phyloP scores from a whole-genome alignment of 2,888 invertebrate genomes.

The Conomelus anceps region DNA sequence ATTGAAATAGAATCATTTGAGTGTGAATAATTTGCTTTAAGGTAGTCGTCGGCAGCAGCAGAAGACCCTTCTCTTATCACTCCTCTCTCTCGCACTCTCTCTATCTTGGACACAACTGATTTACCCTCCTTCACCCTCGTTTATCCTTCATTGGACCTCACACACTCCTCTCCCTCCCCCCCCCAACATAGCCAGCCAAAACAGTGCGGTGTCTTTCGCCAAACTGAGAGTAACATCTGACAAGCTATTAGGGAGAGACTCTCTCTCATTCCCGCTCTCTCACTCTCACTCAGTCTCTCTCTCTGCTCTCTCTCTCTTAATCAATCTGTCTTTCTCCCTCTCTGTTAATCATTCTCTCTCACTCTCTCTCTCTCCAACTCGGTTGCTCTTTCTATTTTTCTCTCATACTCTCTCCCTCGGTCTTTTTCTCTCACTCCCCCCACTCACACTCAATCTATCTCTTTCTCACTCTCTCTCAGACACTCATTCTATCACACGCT shows the following conservation, averaged over 20 bases:
- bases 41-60: constrained; percentile 22
- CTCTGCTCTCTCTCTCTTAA: neutral
- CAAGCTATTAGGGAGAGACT: neutral
- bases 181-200: too few species aligned
- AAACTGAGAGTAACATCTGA: neutral
- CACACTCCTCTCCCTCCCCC: neutral
- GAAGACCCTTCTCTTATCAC: neutral
- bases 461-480: neutral
- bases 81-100: neutral
- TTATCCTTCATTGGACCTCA: neutral
- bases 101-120: neutral
- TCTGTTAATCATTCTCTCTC: too few species aligned
- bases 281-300: neutral
- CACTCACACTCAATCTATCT: neutral
- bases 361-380: too few species aligned
- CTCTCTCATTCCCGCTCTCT: neutral
- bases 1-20: constrained; percentile 65
- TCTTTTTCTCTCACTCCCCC: too few species aligned
- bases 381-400: neutral
- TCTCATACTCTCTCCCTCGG: too few species aligned
- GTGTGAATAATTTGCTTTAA: constrained; percentile 63
- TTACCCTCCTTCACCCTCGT: neutral
- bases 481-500: too few species aligned
- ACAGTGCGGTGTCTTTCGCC: neutral
- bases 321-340: neutral